phyloP scores from a whole-genome alignment of 2,113 vertebrate genomes.

The Cercocebus atys region DNA sequence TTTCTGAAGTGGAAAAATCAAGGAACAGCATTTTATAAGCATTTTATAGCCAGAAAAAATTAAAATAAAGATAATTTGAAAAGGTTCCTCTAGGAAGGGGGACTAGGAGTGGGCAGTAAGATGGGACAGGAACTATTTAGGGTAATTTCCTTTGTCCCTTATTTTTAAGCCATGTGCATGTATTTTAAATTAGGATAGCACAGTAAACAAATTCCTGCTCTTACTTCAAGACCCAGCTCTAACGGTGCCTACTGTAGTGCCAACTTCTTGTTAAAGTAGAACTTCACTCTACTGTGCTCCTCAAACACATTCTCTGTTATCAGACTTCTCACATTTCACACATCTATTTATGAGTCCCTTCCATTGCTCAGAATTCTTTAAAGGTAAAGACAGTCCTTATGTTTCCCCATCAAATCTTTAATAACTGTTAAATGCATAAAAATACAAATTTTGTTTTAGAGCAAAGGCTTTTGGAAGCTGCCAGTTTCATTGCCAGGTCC shows the following conservation, averaged over 20 bases:
- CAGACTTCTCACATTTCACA: not conserved
- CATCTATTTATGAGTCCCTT: not conserved
- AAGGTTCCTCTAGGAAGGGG: not conserved
- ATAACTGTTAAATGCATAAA: not conserved
- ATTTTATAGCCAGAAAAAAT: not conserved
- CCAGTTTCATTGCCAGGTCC: not conserved
- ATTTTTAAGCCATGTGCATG: not conserved
- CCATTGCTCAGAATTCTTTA: conserved; percentile 25
- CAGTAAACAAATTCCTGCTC: not conserved
- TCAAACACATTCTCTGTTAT: not conserved
- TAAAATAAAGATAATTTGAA: not conserved
- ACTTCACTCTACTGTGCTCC: not conserved
- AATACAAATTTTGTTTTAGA: not conserved
- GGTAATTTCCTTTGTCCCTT: not conserved
- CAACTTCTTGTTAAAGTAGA: not conserved
- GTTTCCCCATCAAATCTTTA: not conserved
- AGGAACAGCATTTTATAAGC: not conserved
- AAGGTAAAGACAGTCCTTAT: not conserved
- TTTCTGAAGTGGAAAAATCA: conserved; percentile 13
- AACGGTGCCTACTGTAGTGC: not conserved
- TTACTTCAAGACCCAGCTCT: not conserved
- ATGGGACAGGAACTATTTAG: conserved; percentile 2
- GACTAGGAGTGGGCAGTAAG: not conserved
- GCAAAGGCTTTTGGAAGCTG: not conserved
- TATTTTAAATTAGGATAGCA: not conserved